These are phyloP conservation scores for Drosophila formosana DNA, from an alignment of 2,888 invertebrate species.

Conservation along the genomic window DNA sequence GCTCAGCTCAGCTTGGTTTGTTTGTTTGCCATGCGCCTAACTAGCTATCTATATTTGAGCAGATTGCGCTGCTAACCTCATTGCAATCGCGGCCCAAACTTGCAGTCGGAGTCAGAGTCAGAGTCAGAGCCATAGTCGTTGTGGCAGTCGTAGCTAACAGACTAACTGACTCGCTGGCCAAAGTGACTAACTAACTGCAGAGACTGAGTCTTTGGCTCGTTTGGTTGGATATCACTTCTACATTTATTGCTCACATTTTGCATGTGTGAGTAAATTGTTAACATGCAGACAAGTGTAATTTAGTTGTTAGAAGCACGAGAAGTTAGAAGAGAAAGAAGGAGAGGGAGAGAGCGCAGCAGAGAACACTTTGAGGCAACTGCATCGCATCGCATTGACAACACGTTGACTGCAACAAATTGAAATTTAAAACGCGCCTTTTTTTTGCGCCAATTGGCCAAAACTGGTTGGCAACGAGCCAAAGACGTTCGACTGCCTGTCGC, in stretches of 20 bases:
- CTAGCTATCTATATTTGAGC: constrained; percentile 81
- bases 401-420: constrained; percentile 78
- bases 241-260: constrained; percentile 66
- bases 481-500: constrained; percentile 64
- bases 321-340: constrained; percentile 14
- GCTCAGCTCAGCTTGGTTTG: constrained; percentile 31
- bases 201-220: constrained; percentile 31
- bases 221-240: constrained; percentile 68
- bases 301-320: constrained; percentile 68
- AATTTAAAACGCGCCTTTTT: constrained; percentile 77
- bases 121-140: constrained; percentile 12
- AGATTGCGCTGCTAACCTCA: constrained; percentile 81
- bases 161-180: constrained; percentile 51
- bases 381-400: constrained; percentile 62
- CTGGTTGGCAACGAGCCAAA: constrained; percentile 55
- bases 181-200: constrained; percentile 58
- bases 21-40: constrained; percentile 64
- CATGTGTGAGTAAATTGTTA: constrained; percentile 71
- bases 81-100: constrained; percentile 69
- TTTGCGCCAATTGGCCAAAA: constrained; percentile 59
- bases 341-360: too few species aligned
- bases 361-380: constrained; percentile 52
- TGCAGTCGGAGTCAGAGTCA: constrained; percentile 22
- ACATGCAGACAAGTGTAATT: constrained; percentile 81
- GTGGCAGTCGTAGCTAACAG: constrained; percentile 31